Evolutionary conservation across 2,113 vertebrate genomes (phyloP), one percentile per base, ranked within the genome.

Genomic region (Halcyon malimbica): DNA sequence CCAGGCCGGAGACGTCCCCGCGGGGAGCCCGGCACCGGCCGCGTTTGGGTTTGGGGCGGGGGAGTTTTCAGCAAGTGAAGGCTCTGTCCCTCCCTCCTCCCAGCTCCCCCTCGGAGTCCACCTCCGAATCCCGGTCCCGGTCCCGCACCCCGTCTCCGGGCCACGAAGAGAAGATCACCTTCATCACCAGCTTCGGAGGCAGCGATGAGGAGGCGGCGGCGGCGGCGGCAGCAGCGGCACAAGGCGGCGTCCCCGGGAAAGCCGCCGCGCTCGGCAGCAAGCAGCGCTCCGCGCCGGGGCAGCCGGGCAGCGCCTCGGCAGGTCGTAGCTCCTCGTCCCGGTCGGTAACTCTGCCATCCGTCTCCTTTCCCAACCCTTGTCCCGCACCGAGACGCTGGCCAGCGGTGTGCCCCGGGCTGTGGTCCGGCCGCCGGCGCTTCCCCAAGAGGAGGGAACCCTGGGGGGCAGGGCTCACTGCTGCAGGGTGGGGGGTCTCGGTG

Each of bases 131-230:
- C 1, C 98, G 98, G 6, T 99, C 99, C 3, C 98, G 98, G 4
- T 99, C 99, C 4, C 98, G 98, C 16, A 98, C 99, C 2, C 98
- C 98, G 0, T 98, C 96, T 25, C 98, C 98, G 0, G 99, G 99
- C 59, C 98, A 98, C 0, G 99, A 98, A 82, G 98, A 99, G 96
- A 99, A 99, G 96, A 99, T 99, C 98, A 99, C 99, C 14, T 99
- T 99, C 97, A 99, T 99, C 88, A 99, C 99, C 90, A 99, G 99
- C 87, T 99, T 99, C 1, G 99, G 99, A 16, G 99, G 99, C 97
- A 99, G 99, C 10, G 99, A 99, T 0, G 99, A 99, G 6, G 99
- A 99, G 95, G 98, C 98, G 12, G 57, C 33, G 5, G 57, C 57
- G 11, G 57, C 57, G 0, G 97, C 97, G 0, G 41, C 88, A 0